phyloP scores from a whole-genome alignment of 2,797 vertebrate species.

The Garrulus glandarius region DNA sequence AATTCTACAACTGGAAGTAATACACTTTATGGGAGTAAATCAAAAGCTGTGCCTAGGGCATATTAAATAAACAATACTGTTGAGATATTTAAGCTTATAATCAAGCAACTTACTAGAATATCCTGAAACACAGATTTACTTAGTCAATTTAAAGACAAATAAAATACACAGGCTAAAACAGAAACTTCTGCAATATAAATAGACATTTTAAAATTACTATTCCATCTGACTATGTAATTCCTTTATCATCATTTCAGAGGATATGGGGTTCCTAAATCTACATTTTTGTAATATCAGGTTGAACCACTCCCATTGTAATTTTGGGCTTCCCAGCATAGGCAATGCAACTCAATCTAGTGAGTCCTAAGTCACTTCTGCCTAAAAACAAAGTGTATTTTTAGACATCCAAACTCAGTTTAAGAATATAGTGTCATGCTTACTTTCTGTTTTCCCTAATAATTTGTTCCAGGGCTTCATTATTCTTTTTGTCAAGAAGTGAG shows the following conservation, averaged over 20 bases:
- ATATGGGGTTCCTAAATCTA: background rate
- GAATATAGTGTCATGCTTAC: background rate
- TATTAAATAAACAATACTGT: slow-evolving; percentile 29
- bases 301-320: background rate
- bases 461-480: background rate
- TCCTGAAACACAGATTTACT: background rate
- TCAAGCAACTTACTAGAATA: background rate
- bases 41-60: background rate
- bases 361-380: background rate
- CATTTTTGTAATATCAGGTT: background rate
- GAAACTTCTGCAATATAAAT: background rate
- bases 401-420: background rate
- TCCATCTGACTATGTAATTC: background rate
- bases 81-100: background rate
- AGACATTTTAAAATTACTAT: background rate
- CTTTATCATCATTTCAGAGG: background rate
- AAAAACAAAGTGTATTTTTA: background rate
- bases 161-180: background rate
- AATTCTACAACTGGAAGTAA: slow-evolving; percentile 19
- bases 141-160: slow-evolving; percentile 4
- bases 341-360: background rate
- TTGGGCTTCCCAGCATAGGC: background rate
- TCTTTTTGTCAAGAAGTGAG: background rate
- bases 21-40: slow-evolving; percentile 46
- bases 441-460: background rate